Evolutionary conservation across 1,140 invertebrate species (phyloP).

Genomic region (Drosophila micromelanica): DNA sequence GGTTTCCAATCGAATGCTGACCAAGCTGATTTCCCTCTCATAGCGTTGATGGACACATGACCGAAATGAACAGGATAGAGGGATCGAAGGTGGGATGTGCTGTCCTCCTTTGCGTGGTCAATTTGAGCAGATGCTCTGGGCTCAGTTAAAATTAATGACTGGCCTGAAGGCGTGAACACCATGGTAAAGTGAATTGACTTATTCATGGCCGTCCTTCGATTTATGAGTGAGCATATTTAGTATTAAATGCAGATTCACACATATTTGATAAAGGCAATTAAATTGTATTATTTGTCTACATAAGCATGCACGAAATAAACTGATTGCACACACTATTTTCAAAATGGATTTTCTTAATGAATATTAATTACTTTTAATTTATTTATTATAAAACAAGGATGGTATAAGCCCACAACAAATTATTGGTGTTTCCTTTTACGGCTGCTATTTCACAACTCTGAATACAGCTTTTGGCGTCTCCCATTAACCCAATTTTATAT

Average conservation of each 20-base stretch:
- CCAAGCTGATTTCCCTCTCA: slow-evolving; percentile 43
- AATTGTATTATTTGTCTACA: not conserved
- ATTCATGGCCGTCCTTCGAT: not conserved
- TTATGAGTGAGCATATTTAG: not conserved
- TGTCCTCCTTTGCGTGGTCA: slow-evolving; percentile 1
- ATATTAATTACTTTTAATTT: not conserved
- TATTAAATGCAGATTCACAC: not conserved
- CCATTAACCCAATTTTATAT: too few species aligned
- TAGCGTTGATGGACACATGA: slow-evolving; percentile 28
- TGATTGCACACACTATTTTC: not conserved
- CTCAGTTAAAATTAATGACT: not conserved
- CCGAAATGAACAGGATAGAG: not conserved
- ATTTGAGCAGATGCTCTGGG: not conserved
- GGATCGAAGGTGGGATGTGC: not conserved
- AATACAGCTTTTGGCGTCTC: too few species aligned
- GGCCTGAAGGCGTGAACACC: not conserved
- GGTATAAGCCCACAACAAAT: too few species aligned
- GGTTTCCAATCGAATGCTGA: slow-evolving; percentile 28
- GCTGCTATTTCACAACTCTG: too few species aligned
- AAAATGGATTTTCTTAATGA: not conserved
- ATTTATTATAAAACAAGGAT: not conserved
- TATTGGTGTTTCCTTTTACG: too few species aligned
- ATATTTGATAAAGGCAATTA: not conserved
- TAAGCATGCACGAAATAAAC: not conserved
- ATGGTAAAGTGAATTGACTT: not conserved